Base-by-base conservation (phyloP, 2,797 vertebrate species). In the Atherinosoma microstoma region DNA sequence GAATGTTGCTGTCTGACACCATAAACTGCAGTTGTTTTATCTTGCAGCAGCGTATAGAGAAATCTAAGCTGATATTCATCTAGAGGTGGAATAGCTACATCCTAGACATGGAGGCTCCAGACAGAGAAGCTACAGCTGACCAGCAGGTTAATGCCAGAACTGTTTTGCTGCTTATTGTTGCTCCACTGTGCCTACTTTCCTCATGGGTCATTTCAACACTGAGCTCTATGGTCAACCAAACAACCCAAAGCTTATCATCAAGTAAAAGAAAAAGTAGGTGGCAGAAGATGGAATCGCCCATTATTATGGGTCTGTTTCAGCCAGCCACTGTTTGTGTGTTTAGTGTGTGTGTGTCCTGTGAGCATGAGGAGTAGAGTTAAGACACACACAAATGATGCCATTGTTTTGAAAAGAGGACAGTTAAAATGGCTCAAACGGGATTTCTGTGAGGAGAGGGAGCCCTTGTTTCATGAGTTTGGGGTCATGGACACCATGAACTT, bases 21-120 rank as follows among this genome's bases (percentile, higher is more conserved):
- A 42, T 60, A 24, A 34, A 29, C 29, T 66, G 24, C 18, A 22
- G 35, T 35, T 51, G 45, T 27, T 59, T 58, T 51, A 58, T 34
- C 45, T 24, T 45, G n/a, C 38, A 16, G 15, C 47, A 11, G 54
- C 30, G 38, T 34, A 29, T 22, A 51, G 42, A 59, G 18, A 35
- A 35, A 13, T 53, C 47, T 15, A 63, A 54, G 11, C 35, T 70
- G 67, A 29, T 47, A 70, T 61, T 51, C 59, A 70, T 51, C 29
- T 22, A 15, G 10, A 45, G 35, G 51, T 20, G 36, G 29, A 70
- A 24, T 29, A 32, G 30, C 30, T 32, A 32, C 24, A 12, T 4
- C 56, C 40, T 73, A 54, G 10, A 38, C 20, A 30, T 58, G 54
- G n/a, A 64, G 57, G 56, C 36, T 13, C 36, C 36, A 34, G 9